Evolutionary conservation across 2,113 vertebrate species (phyloP).

Genomic region (Ceratotherium simum): DNA sequence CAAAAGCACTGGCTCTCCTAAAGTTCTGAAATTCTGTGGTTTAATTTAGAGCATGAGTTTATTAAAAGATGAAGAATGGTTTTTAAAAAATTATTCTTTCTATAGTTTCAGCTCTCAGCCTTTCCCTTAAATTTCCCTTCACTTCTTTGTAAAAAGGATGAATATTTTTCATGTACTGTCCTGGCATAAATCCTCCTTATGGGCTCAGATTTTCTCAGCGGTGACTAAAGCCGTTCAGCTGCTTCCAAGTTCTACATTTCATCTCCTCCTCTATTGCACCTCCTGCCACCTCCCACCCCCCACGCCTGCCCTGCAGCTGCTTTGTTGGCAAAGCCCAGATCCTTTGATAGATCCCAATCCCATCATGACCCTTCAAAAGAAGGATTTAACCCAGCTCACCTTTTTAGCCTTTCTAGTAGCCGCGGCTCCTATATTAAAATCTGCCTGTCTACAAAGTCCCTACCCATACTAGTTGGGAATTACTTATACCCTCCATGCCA

Average conservation of each 20-base stretch:
- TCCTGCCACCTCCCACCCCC: neutral
- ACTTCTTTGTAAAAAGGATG: slow-evolving; percentile 54
- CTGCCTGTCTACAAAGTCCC: neutral
- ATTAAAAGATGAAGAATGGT: slow-evolving; percentile 26
- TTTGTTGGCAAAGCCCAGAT: slow-evolving; percentile 33
- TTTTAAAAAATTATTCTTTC: neutral
- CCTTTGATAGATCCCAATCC: neutral
- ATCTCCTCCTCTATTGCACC: neutral
- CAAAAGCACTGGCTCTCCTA: neutral
- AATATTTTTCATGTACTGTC: slow-evolving; percentile 68
- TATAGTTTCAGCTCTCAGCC: neutral
- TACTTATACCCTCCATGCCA: neutral
- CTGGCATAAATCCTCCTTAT: slow-evolving; percentile 44
- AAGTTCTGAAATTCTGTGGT: slow-evolving; percentile 22
- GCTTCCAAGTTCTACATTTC: slow-evolving; percentile 23
- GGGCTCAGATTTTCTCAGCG: slow-evolving; percentile 13
- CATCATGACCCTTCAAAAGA: neutral
- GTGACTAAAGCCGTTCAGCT: slow-evolving; percentile 5
- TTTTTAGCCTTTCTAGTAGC: slow-evolving; percentile 29
- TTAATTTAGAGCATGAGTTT: slow-evolving; percentile 39
- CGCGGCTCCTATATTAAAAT: neutral
- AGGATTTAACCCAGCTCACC: slow-evolving; percentile 42
- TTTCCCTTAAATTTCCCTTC: slow-evolving; percentile 45
- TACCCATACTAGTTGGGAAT: neutral
- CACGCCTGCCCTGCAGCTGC: neutral